Percentiles rank a stretch among this genome's conserved stretches.
phyloP scores from a whole-genome alignment of 1,140 invertebrate genomes.

The Hestina assimilis region DNA sequence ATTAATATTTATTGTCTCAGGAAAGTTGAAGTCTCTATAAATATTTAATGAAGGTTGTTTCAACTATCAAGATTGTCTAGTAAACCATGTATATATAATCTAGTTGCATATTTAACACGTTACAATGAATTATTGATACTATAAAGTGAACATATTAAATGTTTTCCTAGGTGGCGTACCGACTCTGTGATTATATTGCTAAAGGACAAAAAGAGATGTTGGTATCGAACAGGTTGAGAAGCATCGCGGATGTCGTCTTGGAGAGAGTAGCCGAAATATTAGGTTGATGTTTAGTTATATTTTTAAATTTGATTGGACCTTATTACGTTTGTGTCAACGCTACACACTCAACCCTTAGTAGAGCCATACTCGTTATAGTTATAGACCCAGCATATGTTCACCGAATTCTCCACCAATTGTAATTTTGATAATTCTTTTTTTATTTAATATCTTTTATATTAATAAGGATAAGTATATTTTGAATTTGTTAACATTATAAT shows the following conservation, averaged over 20 bases:
- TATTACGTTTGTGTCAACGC: no score
- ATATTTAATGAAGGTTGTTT: conserved; percentile 9
- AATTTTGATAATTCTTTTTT: no score
- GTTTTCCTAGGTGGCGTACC: conserved; percentile 58
- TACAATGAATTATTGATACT: conserved; percentile 16
- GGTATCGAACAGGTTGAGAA: conserved; percentile 61
- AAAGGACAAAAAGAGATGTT: conserved; percentile 67
- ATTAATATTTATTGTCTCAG: background rate
- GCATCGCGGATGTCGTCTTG: conserved; percentile 70
- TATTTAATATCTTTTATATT: no score
- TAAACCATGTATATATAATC: conserved; percentile 8
- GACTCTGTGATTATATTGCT: conserved; percentile 67
- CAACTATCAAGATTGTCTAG: conserved; percentile 9
- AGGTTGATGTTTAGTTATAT: conserved; percentile 33
- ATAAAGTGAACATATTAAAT: conserved; percentile 15
- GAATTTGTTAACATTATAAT: no score
- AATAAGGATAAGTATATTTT: no score
- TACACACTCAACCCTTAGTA: no score
- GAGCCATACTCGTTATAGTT: no score
- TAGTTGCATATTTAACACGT: conserved; percentile 12
- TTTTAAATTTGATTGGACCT: no score
- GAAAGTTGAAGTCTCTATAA: conserved; percentile 5
- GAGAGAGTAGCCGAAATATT: conserved; percentile 70
- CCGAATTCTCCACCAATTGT: no score
- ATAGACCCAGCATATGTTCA: no score